phyloP scores from a whole-genome alignment of 2,797 vertebrate species.

The Takifugu rubripes region DNA sequence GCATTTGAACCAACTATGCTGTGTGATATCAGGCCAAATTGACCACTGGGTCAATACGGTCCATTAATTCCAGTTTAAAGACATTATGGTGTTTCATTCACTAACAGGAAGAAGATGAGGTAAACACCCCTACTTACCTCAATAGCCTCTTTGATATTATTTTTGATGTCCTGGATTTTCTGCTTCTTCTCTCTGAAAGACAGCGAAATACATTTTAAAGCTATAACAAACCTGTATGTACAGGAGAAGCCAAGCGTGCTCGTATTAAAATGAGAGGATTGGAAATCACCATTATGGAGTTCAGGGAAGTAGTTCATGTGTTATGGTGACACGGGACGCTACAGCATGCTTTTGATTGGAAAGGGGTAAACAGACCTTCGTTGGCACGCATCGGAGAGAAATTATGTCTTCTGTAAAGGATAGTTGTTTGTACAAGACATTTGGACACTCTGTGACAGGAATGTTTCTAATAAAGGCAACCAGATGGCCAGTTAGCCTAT shows the following conservation, averaged over 20 bases:
- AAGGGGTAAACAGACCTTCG: constrained; percentile 56
- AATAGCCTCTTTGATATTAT: constrained; percentile 98
- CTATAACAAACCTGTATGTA: background rate
- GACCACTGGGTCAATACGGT: background rate
- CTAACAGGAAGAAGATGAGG: background rate
- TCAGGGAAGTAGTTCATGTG: background rate
- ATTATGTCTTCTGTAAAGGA: constrained; percentile 54
- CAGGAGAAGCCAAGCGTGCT: background rate
- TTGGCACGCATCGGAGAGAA: constrained; percentile 23
- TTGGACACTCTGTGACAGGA: constrained; percentile 40
- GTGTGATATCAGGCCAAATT: too few species aligned
- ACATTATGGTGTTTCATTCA: background rate
- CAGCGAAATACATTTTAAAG: background rate
- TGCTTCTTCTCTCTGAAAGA: constrained; percentile 92
- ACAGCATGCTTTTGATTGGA: constrained; percentile 40
- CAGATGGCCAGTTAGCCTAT: constrained; percentile 28
- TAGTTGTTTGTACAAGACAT: constrained; percentile 44
- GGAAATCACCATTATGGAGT: background rate
- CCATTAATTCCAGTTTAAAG: background rate
- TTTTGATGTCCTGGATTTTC: constrained; percentile 98
- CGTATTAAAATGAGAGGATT: background rate
- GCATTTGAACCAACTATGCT: too few species aligned
- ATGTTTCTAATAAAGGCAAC: constrained; percentile 51
- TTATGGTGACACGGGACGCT: constrained; percentile 17
- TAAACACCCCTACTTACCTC: constrained; percentile 77